phyloP scores from a whole-genome alignment of 2,797 vertebrate species.

The Leuciscus waleckii region DNA sequence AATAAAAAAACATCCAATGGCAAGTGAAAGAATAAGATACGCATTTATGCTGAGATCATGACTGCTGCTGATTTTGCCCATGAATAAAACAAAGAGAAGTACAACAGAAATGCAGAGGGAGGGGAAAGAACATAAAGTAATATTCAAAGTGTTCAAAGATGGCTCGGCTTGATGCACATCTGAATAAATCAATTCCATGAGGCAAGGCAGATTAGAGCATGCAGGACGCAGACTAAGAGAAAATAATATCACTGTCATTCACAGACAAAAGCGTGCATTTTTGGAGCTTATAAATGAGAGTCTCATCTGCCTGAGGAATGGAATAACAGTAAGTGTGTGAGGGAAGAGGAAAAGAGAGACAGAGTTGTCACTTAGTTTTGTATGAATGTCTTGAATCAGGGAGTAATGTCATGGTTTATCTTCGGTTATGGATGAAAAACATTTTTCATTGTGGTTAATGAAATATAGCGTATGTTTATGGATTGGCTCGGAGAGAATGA shows the following conservation, averaged over 20 bases:
- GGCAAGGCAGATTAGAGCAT: slow-evolving; percentile 16
- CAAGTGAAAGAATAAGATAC: slow-evolving; percentile 14
- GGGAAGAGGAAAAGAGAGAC: slow-evolving; percentile 1
- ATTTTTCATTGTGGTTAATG: slow-evolving; percentile 19
- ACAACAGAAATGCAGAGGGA: background rate
- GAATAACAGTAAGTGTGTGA: slow-evolving; percentile 8
- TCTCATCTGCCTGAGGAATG: slow-evolving; percentile 31
- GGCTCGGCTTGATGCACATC: slow-evolving; percentile 7
- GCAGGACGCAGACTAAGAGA: background rate
- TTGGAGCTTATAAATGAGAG: slow-evolving; percentile 20
- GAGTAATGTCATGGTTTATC: slow-evolving; percentile 14
- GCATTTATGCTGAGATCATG: slow-evolving; percentile 25
- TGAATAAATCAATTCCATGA: slow-evolving; percentile 17
- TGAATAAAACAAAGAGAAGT: slow-evolving; percentile 40
- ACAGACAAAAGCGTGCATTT: background rate
- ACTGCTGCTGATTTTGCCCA: slow-evolving; percentile 5
- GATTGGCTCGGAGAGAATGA: slow-evolving; percentile 12
- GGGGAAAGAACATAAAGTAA: slow-evolving; percentile 16
- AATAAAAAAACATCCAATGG: background rate
- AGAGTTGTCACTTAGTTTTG: slow-evolving; percentile 20
- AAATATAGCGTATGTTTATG: background rate
- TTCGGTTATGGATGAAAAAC: slow-evolving; percentile 4
- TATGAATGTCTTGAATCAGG: slow-evolving; percentile 16
- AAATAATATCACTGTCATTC: slow-evolving; percentile 36
- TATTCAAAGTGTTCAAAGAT: slow-evolving; percentile 19